Evolutionary conservation across 2,113 vertebrate genomes (phyloP).

Genomic region (Ornithorhynchus anatinus): DNA sequence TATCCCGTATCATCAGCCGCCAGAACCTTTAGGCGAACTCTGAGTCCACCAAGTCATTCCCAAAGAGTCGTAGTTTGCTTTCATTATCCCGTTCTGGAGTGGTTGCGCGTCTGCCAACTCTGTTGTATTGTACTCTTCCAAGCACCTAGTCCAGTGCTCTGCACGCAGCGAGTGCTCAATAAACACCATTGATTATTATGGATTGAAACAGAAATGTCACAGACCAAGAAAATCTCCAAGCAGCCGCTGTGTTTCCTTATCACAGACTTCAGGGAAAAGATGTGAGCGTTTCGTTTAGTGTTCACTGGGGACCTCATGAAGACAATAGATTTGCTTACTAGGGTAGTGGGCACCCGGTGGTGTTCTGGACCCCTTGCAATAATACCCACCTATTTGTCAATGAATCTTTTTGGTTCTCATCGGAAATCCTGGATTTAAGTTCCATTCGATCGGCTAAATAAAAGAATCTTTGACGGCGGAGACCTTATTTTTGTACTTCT

Average conservation of each 20-base stretch:
- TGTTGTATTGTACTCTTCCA: too few species aligned
- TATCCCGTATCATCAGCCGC: too few species aligned
- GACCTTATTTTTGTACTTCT: constrained; percentile 61
- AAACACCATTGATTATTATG: constrained; percentile 9
- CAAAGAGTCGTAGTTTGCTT: too few species aligned
- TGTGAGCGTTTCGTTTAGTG: constrained; percentile 48
- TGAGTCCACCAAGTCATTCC: too few species aligned
- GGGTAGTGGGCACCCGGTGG: too few species aligned
- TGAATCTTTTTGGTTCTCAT: constrained; percentile 55
- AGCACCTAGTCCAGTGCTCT: too few species aligned
- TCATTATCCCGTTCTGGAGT: too few species aligned
- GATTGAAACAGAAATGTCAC: background rate
- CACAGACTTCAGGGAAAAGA: constrained; percentile 53
- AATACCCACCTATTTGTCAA: constrained; percentile 56
- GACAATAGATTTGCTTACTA: constrained; percentile 34
- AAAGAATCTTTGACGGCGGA: constrained; percentile 48
- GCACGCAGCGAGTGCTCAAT: too few species aligned
- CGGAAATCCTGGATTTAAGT: constrained; percentile 38
- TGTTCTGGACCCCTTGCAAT: too few species aligned
- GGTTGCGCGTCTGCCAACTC: too few species aligned
- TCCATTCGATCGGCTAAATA: constrained; percentile 56
- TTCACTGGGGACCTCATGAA: constrained; percentile 25
- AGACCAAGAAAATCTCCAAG: constrained; percentile 20
- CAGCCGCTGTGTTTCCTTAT: constrained; percentile 34
- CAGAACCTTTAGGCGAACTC: too few species aligned